Evolutionary conservation across 2,797 vertebrate species (phyloP), one percentile per base, ranked within the genome.

Genomic region (Ctenopoma kingsleyae): DNA sequence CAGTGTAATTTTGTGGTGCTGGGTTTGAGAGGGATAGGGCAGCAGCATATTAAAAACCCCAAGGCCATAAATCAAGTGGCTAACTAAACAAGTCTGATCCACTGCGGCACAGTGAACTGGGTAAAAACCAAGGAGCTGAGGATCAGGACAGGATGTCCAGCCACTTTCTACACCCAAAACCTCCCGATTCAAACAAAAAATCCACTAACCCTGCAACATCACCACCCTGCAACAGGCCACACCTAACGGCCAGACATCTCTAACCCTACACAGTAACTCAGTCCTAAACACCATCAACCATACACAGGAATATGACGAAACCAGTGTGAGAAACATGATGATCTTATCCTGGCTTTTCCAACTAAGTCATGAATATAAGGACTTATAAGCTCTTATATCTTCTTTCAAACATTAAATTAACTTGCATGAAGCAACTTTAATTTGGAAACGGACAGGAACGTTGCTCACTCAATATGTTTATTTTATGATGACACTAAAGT

Each of bases 1-100:
- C 53, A 35, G 83, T 87, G 79, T 90, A 89, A 91, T 92, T 89
- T 91, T 90, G 89, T 72, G 90, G 87, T 75, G 71, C 72, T 69
- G 67, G 81, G 56, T 83, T 81, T 74, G 62, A 82, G 83, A 88
- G 73, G 74, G 84, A 83, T 71, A 57, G 76, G 48, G 80, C 73
- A 76, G 77, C 76, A 78, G 82, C 80, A 74, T 69, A 86, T 90
- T 89, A 85, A 91, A 92, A 91, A 83, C 75, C 81, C 73, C 81
- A 87, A 83, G 80, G 74, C 78, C 78, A 87, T 90, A 85, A 90
- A 92, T 92, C 88, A 87, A 56, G 76, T 3, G 48, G 64, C 80
- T 81, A 83, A 89, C 87, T 76, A 91, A 93, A 93, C 88, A 91
- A 78, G 50, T 48, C 65, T 32, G 36, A 72, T 84, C 35, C 49